Conservation (phyloP, 1,140 invertebrate genomes). For the Mercenaria mercenaria region DNA sequence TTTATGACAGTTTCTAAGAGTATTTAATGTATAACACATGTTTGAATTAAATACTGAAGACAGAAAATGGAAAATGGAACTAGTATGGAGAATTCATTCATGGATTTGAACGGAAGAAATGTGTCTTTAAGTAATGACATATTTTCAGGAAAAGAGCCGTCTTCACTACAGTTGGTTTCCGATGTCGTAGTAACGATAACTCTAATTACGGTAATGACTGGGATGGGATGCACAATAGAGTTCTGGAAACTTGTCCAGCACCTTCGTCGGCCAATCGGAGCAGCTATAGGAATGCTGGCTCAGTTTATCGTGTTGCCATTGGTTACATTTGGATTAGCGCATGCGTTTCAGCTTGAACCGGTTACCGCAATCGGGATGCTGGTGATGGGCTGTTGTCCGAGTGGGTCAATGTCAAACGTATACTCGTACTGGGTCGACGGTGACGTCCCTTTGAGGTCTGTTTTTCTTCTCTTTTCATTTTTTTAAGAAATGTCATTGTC, state of each 20-base stretch:
- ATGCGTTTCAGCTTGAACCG: slow-evolving; percentile 73
- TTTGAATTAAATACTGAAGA: no score
- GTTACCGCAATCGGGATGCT: slow-evolving; percentile 81
- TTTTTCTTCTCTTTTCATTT: no score
- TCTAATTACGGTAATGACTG: slow-evolving; percentile 82
- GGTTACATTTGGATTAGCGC: slow-evolving; percentile 79
- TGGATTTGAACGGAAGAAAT: slow-evolving; percentile 18
- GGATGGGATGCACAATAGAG: slow-evolving; percentile 83
- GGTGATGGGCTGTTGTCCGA: slow-evolving; percentile 84
- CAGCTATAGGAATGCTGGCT: slow-evolving; percentile 84
- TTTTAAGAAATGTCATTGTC: no score
- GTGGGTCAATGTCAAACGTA: slow-evolving; percentile 85
- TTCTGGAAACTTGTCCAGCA: slow-evolving; percentile 77
- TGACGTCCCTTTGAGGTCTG: slow-evolving; percentile 86
- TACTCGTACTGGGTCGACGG: slow-evolving; percentile 86
- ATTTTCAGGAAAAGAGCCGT: slow-evolving; percentile 14
- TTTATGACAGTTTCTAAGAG: no score
- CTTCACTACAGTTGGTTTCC: slow-evolving; percentile 74
- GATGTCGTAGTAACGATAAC: slow-evolving; percentile 77
- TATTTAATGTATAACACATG: no score
- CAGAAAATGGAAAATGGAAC: not conserved
- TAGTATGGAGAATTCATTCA: not conserved
- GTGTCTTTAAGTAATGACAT: not conserved
- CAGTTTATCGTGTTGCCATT: slow-evolving; percentile 86
- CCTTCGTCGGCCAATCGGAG: slow-evolving; percentile 82